Conservation (phyloP, 2,888 invertebrate genomes). For the Dione juno region DNA sequence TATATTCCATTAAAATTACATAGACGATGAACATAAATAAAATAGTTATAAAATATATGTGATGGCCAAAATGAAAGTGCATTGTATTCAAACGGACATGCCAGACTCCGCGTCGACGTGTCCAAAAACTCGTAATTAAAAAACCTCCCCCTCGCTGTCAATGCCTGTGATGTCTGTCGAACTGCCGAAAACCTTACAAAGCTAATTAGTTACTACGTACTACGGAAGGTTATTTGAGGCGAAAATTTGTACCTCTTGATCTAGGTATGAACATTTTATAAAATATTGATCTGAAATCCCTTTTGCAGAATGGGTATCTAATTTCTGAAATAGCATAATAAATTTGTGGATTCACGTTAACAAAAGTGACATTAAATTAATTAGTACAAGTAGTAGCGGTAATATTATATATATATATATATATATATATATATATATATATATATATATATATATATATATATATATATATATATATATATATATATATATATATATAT, state of each 20-base stretch:
- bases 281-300: no score
- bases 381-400: no score
- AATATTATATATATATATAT: no score
- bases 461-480: no score
- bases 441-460: no score
- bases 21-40: neutral
- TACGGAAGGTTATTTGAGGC: conserved; percentile 19
- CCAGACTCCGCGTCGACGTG: conserved; percentile 26
- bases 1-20: neutral
- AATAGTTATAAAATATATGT: conserved; percentile 7
- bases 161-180: conserved; percentile 45
- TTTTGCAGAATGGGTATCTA: no score
- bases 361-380: no score
- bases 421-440: no score
- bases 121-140: conserved; percentile 48
- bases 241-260: conserved; percentile 1
- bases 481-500: no score
- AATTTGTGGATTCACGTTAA: neutral
- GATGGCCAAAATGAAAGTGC: conserved; percentile 20
- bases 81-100: conserved; percentile 30
- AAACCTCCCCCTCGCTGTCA: conserved; percentile 47
- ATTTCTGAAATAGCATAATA: neutral
- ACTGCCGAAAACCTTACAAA: conserved; percentile 46
- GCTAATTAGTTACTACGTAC: conserved; percentile 43
- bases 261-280: neutral